A percentile compares a stretch with the other conserved stretches of the same genome.
Evolutionary conservation across 2,797 vertebrate genomes (phyloP).

Genomic region (Myiotriccus ornatus): DNA sequence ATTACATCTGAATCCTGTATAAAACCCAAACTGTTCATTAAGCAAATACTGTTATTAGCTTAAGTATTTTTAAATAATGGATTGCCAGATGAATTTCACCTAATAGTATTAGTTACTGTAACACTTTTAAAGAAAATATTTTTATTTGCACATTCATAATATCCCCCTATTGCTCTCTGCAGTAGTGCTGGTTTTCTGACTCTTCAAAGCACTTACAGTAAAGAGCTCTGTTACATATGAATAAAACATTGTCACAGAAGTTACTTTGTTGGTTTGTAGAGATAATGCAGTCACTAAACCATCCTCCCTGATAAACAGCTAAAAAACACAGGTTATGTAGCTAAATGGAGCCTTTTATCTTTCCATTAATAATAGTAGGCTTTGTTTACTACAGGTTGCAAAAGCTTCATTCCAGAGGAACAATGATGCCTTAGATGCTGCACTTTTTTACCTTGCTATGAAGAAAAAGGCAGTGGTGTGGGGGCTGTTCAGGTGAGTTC

Average conservation of each 20-base stretch:
- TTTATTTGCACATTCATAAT: background rate
- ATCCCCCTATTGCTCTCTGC: background rate
- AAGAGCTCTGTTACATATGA: background rate
- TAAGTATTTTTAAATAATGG: background rate
- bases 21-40: background rate
- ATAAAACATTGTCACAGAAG: background rate
- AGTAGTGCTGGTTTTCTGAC: background rate
- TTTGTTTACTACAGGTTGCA: slow-evolving; percentile 81
- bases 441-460: slow-evolving; percentile 95
- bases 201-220: background rate
- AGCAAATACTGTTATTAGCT: background rate
- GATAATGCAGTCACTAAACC: background rate
- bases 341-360: background rate
- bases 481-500: slow-evolving; percentile 92
- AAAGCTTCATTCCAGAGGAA: slow-evolving; percentile 97
- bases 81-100: background rate
- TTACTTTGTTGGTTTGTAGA: background rate
- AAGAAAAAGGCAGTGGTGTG: slow-evolving; percentile 98
- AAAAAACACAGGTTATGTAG: background rate
- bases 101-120: background rate
- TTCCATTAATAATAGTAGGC: background rate
- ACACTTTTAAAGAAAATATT: background rate
- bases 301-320: background rate
- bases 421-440: slow-evolving; percentile 93
- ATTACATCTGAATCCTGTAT: background rate